Base-by-base conservation (phyloP, 2,797 vertebrate genomes). In the Benthosema pterotum region DNA sequence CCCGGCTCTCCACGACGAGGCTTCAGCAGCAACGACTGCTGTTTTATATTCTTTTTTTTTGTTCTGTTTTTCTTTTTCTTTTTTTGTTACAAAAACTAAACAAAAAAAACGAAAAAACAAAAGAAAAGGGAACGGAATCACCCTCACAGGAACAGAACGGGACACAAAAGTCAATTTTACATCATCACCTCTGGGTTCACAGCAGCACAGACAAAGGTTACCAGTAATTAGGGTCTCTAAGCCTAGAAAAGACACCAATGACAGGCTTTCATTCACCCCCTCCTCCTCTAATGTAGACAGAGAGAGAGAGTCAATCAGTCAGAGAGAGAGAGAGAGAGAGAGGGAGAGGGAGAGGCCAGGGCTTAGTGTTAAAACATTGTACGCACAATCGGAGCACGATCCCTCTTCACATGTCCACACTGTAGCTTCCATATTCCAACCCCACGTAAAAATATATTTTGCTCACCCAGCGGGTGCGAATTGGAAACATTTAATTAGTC, bases 101-200 rank as follows among this genome's bases (percentile, higher is more conserved):
- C 28, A 32, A 32, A 32, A 32, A 32, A n/a, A n/a, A n/a, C n/a
- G n/a, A n/a, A n/a, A n/a, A n/a, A n/a, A n/a, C n/a, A 38, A 38
- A 6, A 6, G 32, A 38, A 38, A 38, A 2, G 0, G 8, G 8
- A 38, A 38, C 8, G 32, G 11, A 38, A 45, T 86, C 82, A 84
- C 85, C 72, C 80, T 86, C 80, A 88, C 83, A 73, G 73, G 80
- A 88, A 86, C 74, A 78, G 83, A 90, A 83, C 61, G 43, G 43
- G 87, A 89, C 89, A 91, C 87, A 79, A 50, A 38, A 57, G 46
- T 46, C 49, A 56, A 84, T 89, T 79, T 84, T 57, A 38, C 32
- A 38, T 87, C 86, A 87, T 89, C 85, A 90, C 82, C 85, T 87
- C 80, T 84, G 76, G 72, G 77, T 80, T 88, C 66, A 87, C 88